A percentile compares a stretch with the other conserved stretches of the same genome.
Evolutionary conservation across 2,888 invertebrate genomes (phyloP).

Genomic region (Tenodera sinensis): DNA sequence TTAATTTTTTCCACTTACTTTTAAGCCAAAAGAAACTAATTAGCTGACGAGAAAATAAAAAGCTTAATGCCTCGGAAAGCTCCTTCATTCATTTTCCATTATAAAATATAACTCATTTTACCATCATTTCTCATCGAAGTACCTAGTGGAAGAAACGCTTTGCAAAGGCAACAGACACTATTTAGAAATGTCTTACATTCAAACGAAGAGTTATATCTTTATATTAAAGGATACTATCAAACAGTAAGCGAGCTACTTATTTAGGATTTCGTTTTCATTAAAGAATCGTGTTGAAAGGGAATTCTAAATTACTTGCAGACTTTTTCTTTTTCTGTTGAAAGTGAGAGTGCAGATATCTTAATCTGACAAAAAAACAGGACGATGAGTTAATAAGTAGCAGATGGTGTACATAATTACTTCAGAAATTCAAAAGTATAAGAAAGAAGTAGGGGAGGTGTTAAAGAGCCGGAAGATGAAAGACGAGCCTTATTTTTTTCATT

Average conservation of each 20-base stretch:
- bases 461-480: not conserved
- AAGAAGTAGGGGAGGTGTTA: not conserved
- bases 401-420: not conserved
- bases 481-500: not conserved
- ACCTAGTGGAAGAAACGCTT: not conserved
- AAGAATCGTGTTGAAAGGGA: not conserved
- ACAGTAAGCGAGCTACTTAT: not conserved
- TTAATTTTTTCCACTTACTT: too few species aligned
- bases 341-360: not conserved
- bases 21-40: not conserved
- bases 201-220: not conserved
- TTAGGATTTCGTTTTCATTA: not conserved
- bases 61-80: not conserved
- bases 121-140: not conserved
- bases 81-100: not conserved
- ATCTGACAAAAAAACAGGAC: not conserved
- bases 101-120: not conserved
- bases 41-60: not conserved
- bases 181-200: not conserved
- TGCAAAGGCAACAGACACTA: not conserved
- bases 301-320: not conserved
- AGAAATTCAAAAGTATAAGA: not conserved
- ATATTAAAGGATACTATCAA: not conserved
- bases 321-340: not conserved
- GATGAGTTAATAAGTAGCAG: not conserved